phyloP scores from a whole-genome alignment of 92 coral and sea anemone species.

The Paramuricea clavata region DNA sequence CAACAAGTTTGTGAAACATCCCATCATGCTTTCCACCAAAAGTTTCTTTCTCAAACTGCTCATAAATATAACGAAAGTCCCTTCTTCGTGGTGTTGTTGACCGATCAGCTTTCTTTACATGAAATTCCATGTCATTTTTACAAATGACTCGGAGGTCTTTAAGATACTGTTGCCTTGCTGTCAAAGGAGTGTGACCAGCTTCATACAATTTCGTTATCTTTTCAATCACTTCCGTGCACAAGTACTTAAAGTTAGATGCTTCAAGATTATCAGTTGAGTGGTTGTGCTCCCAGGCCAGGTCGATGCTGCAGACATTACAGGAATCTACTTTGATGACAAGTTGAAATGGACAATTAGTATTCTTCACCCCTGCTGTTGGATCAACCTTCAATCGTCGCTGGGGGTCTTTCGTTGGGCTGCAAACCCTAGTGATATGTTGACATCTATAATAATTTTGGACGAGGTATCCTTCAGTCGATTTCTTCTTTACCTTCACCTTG shows the following conservation, averaged over 20 bases:
- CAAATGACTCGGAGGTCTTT: conserved; percentile 67
- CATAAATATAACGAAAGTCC: conserved; percentile 69
- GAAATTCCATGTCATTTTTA: conserved; percentile 63
- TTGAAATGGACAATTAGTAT: conserved; percentile 78
- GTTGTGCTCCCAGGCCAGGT: conserved; percentile 77
- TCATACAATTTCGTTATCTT: conserved; percentile 69
- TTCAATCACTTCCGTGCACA: conserved; percentile 70
- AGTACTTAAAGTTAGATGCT: conserved; percentile 64
- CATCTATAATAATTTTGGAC: conserved; percentile 68
- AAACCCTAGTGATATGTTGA: conserved; percentile 69
- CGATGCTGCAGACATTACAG: conserved; percentile 47
- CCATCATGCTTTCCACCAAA: too few species aligned
- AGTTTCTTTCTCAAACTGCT: conserved; percentile 68
- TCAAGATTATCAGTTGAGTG: conserved; percentile 70
- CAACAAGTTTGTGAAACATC: too few species aligned
- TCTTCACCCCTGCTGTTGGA: conserved; percentile 77
- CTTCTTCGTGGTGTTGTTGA: conserved; percentile 74
- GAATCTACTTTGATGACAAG: conserved; percentile 63
- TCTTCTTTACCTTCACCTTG: conserved; percentile 46
- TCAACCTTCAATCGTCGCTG: conserved; percentile 54
- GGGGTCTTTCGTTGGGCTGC: conserved; percentile 74
- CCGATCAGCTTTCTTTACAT: conserved; percentile 76
- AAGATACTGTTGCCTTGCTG: conserved; percentile 74
- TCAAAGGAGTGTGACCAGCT: conserved; percentile 77
- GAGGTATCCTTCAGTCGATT: conserved; percentile 43